A percentile compares a stretch with the other conserved stretches of the same genome.
These are phyloP conservation scores for Meriones unguiculatus DNA, from an alignment of 2,113 vertebrate genomes.

Conservation along the genomic window DNA sequence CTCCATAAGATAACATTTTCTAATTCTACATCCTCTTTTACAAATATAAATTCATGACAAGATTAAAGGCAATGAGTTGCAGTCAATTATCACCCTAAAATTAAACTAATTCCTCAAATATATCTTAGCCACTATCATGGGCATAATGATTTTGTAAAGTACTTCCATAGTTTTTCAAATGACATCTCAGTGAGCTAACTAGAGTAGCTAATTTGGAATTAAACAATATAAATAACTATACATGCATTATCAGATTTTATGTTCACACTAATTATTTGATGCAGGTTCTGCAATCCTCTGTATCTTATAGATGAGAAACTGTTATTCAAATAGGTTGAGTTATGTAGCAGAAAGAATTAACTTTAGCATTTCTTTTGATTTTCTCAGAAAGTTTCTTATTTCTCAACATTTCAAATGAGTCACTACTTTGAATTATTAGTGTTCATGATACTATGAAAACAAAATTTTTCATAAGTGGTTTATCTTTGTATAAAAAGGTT, in stretches of 20 bases:
- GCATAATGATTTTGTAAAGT: not conserved
- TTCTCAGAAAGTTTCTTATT: not conserved
- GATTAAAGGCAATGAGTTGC: not conserved
- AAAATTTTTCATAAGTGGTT: not conserved
- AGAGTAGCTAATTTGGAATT: not conserved
- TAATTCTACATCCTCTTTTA: not conserved
- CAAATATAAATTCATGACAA: not conserved
- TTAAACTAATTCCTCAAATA: conserved; percentile 38
- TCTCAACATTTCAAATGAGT: not conserved
- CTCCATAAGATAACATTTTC: not conserved
- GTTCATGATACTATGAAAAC: not conserved
- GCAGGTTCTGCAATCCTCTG: not conserved
- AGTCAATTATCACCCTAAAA: conserved; percentile 2
- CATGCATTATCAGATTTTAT: conserved; percentile 23
- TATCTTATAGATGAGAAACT: conserved; percentile 17
- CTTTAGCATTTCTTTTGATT: not conserved
- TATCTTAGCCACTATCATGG: not conserved
- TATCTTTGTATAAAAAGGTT: not conserved
- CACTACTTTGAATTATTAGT: not conserved
- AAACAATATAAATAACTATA: not conserved
- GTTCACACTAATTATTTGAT: conserved; percentile 8
- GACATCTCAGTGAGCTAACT: not conserved
- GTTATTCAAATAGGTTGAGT: not conserved
- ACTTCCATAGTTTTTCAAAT: not conserved
- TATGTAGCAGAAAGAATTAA: not conserved